Evolutionary conservation across 2,113 vertebrate genomes (phyloP).

Genomic region (Sphaerodactylus townsendi): DNA sequence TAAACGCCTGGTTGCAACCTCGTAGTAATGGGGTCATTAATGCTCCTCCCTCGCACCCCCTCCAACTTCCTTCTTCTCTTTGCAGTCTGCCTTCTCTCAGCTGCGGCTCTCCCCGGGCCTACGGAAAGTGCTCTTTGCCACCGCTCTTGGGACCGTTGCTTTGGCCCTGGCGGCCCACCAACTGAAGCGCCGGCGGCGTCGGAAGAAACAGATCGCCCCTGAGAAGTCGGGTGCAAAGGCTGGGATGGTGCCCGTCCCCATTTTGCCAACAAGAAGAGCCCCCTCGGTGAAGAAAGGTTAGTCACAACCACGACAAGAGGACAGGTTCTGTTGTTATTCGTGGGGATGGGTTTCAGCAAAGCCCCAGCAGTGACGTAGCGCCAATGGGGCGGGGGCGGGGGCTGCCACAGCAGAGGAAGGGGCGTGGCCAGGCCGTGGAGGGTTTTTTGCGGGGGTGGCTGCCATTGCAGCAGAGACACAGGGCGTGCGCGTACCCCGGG

Average conservation of each 20-base stretch:
- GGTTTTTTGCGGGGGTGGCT: too few species aligned
- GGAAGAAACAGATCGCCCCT: conserved; percentile 83
- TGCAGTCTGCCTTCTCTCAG: conserved; percentile 92
- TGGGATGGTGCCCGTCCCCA: conserved; percentile 78
- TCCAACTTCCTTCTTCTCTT: background rate
- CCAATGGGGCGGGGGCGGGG: too few species aligned
- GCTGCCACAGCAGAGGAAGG: too few species aligned
- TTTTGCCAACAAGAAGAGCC: conserved; percentile 82
- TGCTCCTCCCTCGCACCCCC: background rate
- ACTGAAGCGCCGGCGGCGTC: conserved; percentile 88
- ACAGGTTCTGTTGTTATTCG: background rate
- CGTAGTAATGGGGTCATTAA: too few species aligned
- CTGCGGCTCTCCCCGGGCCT: conserved; percentile 89
- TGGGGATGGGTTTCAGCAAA: too few species aligned
- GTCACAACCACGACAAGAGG: background rate
- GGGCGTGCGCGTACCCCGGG: too few species aligned
- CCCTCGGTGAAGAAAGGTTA: conserved; percentile 89
- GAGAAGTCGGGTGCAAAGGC: conserved; percentile 77
- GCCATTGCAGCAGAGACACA: too few species aligned
- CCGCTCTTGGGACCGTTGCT: conserved; percentile 91
- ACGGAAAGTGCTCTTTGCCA: conserved; percentile 95
- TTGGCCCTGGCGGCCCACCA: conserved; percentile 95
- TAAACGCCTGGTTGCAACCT: too few species aligned
- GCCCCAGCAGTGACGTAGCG: too few species aligned
- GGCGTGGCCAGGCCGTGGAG: too few species aligned